Base-by-base conservation (phyloP, 2,888 invertebrate genomes). In the Oligia strigilis region DNA sequence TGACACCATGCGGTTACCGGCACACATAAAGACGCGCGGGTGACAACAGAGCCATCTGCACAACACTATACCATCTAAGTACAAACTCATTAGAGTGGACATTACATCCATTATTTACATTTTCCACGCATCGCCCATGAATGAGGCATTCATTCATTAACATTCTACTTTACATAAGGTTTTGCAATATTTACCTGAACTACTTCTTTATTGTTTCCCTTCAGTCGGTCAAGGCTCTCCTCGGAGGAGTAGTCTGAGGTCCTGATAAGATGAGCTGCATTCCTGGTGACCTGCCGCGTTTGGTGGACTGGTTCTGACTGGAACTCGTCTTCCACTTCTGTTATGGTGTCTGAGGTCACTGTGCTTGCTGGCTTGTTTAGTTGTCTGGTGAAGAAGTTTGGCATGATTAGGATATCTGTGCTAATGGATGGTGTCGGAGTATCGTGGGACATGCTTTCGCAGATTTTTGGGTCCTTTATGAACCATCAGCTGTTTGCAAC, bases 181-280 rank as follows among this genome's bases (percentile, higher is more conserved):
- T 72, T 69, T 72, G 64, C 29, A 79, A 87, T 75, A 77, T 78
- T 87, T 92, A 97, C 97, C 95, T 97, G 97, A 72, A 93, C 93
- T 62, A 95, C 94, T 86, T 97, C 97, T 81, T 96, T 96, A 19
- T 92, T 80, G 76, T 93, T 91, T 23, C 93, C 94, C 77, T 90
- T 94, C 64, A 94, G 86, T 80, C 95, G 88, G 79, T 96, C 96
- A 73, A 95, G 89, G 87, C 95, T 96, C 77, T 96, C 97, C 71
- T 96, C 96, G 0, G 97, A 96, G 0, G 98, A 98, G 93, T 98
- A 98, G 91, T 98, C 98, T 1, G 98, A 98, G 65, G 97, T 97
- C 92, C 97, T 96, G 85, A 95, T 87, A 77, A 93, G 94, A 64
- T 93, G 93, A 4, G 86, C 82, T 36, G 88, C 84, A 60, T 86